Percentiles rank a stretch among this genome's conserved stretches.
These are phyloP conservation scores for Pseudomyrmex gracilis DNA, from an alignment of 1,140 invertebrate species.

Conservation along the genomic window DNA sequence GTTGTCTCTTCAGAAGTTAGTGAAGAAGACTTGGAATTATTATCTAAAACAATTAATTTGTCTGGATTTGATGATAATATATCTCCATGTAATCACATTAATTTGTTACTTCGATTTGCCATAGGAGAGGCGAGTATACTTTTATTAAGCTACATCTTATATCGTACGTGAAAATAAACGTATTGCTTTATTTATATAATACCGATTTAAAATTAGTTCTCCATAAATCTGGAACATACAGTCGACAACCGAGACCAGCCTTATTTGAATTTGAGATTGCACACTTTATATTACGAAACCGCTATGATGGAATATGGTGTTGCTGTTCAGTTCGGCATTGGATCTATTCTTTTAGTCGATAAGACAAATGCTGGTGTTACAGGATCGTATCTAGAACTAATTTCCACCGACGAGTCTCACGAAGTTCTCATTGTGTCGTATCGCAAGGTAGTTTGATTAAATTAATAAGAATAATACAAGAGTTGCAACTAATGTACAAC, in stretches of 20 bases:
- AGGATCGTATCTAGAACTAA: slow-evolving; percentile 92
- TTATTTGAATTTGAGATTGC: slow-evolving; percentile 91
- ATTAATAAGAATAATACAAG: too few relatives aligned
- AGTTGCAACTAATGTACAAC: too few relatives aligned
- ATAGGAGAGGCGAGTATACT: slow-evolving; percentile 87
- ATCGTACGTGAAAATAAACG: slow-evolving; percentile 9
- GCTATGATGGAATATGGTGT: slow-evolving; percentile 93
- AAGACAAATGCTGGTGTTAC: slow-evolving; percentile 91
- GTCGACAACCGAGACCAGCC: slow-evolving; percentile 89
- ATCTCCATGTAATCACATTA: slow-evolving; percentile 91
- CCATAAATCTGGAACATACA: slow-evolving; percentile 85
- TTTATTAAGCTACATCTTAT: slow-evolving; percentile 9
- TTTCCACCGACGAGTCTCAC: slow-evolving; percentile 87
- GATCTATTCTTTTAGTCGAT: slow-evolving; percentile 91
- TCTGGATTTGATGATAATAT: slow-evolving; percentile 94
- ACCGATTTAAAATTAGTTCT: slow-evolving; percentile 75
- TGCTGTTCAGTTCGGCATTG: slow-evolving; percentile 91
- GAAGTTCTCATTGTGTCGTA: slow-evolving; percentile 91
- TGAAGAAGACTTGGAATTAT: slow-evolving; percentile 91
- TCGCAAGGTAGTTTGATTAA: slow-evolving; percentile 87
- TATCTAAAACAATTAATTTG: slow-evolving; percentile 91
- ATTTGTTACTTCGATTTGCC: slow-evolving; percentile 89
- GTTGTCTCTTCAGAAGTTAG: slow-evolving; percentile 89
- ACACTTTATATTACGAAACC: slow-evolving; percentile 90
- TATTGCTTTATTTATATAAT: slow-evolving; percentile 41